Evolutionary conservation across 2,113 vertebrate species (phyloP).

Genomic region (Anas platyrhynchos): DNA sequence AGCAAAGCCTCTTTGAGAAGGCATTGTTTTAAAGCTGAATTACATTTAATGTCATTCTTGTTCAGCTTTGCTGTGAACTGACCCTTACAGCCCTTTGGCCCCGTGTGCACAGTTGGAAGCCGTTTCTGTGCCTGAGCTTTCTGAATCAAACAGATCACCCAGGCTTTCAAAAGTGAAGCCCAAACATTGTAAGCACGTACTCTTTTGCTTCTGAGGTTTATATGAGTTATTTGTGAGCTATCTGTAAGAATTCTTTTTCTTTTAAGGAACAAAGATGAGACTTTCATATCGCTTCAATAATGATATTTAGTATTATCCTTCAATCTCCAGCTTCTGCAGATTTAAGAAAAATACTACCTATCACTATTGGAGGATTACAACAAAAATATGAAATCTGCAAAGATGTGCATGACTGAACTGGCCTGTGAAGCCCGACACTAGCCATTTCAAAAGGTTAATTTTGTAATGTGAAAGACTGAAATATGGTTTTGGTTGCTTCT

Average conservation of each 20-base stretch:
- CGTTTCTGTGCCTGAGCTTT: constrained; percentile 32
- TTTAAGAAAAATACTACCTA: not conserved
- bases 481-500: not conserved
- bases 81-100: constrained; percentile 70
- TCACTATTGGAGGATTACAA: not conserved
- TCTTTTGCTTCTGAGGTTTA: not conserved
- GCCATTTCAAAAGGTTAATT: constrained; percentile 2
- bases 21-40: constrained; percentile 58
- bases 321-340: not conserved
- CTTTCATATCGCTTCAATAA: fast-evolving
- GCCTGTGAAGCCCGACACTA: not conserved
- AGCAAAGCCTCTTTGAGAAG: not conserved
- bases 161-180: not conserved
- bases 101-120: not conserved
- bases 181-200: not conserved
- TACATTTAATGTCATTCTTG: constrained; percentile 64
- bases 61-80: constrained; percentile 60
- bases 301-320: not conserved
- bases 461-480: not conserved
- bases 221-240: not conserved
- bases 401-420: not conserved
- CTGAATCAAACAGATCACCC: constrained; percentile 1
- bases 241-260: not conserved
- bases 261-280: not conserved
- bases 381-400: not conserved